Percentiles rank a stretch among this genome's conserved stretches.
These are phyloP conservation scores for Elegia similella DNA, from an alignment of 2,888 invertebrate genomes.

Conservation along the genomic window DNA sequence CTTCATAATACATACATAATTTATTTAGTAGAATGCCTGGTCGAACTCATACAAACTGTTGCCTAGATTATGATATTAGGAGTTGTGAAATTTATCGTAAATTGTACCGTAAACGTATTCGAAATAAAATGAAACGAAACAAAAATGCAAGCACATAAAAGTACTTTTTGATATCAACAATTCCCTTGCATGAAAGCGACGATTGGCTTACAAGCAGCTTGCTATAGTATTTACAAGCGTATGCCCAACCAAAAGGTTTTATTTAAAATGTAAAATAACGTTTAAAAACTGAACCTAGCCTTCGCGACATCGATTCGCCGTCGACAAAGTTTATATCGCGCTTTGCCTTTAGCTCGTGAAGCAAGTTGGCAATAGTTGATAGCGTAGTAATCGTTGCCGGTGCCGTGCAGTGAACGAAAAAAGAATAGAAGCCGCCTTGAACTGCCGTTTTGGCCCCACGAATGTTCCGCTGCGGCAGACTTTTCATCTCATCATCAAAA, in stretches of 20 bases:
- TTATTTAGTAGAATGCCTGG: neutral
- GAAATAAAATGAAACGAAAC: neutral
- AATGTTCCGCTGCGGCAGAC: too few species aligned
- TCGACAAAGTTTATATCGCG: too few species aligned
- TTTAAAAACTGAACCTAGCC: too few species aligned
- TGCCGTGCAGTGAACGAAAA: neutral
- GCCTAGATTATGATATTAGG: neutral
- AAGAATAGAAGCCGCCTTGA: too few species aligned
- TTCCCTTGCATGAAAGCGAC: conserved; percentile 39
- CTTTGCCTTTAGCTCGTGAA: too few species aligned
- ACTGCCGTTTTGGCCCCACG: too few species aligned
- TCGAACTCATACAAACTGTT: neutral
- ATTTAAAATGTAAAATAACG: neutral
- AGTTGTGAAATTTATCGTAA: neutral
- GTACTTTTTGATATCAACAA: conserved; percentile 1
- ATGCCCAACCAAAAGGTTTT: neutral
- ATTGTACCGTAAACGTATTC: neutral
- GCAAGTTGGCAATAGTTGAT: too few species aligned
- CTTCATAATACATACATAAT: neutral
- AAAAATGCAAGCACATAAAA: neutral
- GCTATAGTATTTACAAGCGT: conserved; percentile 13
- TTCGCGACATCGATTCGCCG: too few species aligned
- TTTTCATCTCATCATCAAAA: too few species aligned
- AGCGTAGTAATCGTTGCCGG: too few species aligned
- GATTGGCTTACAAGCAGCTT: conserved; percentile 48